These are phyloP conservation scores for Ephydatia muelleri DNA, from an alignment of 37 sponge, comb jelly and placozoan species.

Conservation along the genomic window DNA sequence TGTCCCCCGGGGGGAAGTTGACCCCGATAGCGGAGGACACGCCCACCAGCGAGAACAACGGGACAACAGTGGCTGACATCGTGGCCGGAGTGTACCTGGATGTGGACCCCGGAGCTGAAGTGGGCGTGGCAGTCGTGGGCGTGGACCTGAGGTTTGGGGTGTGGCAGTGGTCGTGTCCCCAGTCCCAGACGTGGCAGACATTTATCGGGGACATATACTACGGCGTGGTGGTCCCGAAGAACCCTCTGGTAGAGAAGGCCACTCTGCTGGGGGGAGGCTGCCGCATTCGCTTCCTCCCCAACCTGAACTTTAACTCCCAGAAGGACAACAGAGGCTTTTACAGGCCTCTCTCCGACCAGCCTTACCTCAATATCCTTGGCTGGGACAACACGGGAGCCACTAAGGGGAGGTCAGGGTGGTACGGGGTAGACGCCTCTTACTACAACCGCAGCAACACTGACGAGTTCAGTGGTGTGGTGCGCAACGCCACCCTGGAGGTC, in stretches of 20 bases:
- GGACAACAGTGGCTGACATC: conserved; percentile 74
- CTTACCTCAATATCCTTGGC: conserved; percentile 63
- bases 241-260: conserved; percentile 75
- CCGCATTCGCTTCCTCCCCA: conserved; percentile 74
- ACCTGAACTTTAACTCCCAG: conserved; percentile 76
- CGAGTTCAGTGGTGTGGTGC: conserved; percentile 66
- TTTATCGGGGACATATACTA: conserved; percentile 86
- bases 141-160: conserved; percentile 78
- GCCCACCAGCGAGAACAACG: conserved; percentile 62
- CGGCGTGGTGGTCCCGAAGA: conserved; percentile 60
- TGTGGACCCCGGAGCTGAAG: conserved; percentile 59
- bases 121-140: conserved; percentile 82
- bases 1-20: conserved; percentile 37
- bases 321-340: conserved; percentile 58
- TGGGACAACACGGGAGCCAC: conserved; percentile 88
- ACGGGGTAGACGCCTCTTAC: conserved; percentile 84
- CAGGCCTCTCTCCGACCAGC: conserved; percentile 58
- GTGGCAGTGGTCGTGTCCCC: conserved; percentile 85
- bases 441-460: conserved; percentile 76
- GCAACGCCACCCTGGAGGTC: conserved; percentile 44
- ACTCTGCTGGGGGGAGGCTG: conserved; percentile 78
- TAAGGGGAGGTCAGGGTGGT: conserved; percentile 57
- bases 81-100: conserved; percentile 60
- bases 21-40: conserved; percentile 60
- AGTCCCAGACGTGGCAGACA: conserved; percentile 32